A percentile compares a stretch with the other conserved stretches of the same genome.
Evolutionary conservation across 2,113 vertebrate genomes (phyloP).

Genomic region (Tragulus kanchil): DNA sequence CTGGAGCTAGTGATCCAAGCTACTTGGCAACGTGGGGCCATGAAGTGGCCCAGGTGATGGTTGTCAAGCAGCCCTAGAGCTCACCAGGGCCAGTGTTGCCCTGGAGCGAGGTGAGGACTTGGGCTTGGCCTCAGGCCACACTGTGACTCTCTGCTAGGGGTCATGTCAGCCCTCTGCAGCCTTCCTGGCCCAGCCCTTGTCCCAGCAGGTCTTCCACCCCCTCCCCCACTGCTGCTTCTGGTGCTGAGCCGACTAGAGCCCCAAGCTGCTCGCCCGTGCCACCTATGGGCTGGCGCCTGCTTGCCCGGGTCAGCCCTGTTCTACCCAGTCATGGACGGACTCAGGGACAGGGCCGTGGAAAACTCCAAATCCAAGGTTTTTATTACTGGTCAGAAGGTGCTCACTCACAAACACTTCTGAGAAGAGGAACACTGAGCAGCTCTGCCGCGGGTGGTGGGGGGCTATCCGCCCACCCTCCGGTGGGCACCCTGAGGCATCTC

Average conservation of each 20-base stretch:
- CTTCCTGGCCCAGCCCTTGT: neutral
- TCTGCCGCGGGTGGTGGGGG: neutral
- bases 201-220: neutral
- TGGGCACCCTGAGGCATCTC: slow-evolving; percentile 67
- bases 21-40: slow-evolving; percentile 22
- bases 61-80: neutral
- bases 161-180: neutral
- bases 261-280: neutral
- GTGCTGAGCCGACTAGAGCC: neutral
- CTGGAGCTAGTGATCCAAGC: neutral
- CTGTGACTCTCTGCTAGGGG: neutral
- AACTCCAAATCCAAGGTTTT: slow-evolving; percentile 68
- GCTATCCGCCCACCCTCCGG: neutral
- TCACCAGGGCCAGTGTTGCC: neutral
- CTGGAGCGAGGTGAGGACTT: neutral
- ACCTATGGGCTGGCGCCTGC: neutral
- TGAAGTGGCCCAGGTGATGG: neutral
- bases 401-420: slow-evolving; percentile 41
- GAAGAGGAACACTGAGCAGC: slow-evolving; percentile 50
- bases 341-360: slow-evolving; percentile 16
- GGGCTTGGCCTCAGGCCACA: neutral
- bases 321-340: neutral
- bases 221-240: neutral
- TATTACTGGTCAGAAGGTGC: slow-evolving; percentile 62
- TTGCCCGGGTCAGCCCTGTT: neutral